Percentiles rank a stretch among this genome's conserved stretches.
phyloP scores from a whole-genome alignment of 2,113 vertebrate species.

The Candoia aspera region DNA sequence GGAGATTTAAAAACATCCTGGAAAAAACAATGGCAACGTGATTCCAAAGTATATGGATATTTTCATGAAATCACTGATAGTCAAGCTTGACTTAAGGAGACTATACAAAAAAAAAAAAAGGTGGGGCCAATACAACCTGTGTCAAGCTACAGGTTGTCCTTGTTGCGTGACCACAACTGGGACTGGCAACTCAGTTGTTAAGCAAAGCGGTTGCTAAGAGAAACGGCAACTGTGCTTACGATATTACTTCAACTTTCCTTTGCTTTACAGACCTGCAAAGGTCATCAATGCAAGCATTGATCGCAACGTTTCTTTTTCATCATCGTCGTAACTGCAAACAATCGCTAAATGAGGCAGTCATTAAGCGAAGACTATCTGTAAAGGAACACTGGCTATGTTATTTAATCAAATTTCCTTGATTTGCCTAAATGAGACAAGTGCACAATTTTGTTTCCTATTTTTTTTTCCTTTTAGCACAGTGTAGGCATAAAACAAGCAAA shows the following conservation, averaged over 20 bases:
- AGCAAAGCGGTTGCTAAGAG: not conserved
- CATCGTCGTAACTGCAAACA: not conserved
- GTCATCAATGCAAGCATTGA: too few relatives aligned
- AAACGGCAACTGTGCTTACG: not conserved
- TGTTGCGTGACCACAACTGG: too few relatives aligned
- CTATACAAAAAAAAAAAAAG: not conserved
- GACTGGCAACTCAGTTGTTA: not conserved
- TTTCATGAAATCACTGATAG: too few relatives aligned
- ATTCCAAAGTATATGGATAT: too few relatives aligned
- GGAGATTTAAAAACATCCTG: too few relatives aligned
- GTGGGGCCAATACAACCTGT: not conserved
- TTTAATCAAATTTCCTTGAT: not conserved
- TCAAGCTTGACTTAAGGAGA: too few relatives aligned
- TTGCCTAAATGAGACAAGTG: not conserved
- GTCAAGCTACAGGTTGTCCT: not conserved
- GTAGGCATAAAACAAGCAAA: not conserved
- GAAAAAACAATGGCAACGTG: too few relatives aligned
- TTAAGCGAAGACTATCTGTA: not conserved
- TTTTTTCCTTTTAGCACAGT: not conserved
- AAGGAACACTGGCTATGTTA: not conserved
- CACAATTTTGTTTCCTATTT: not conserved
- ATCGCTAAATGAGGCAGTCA: not conserved
- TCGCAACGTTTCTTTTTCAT: too few relatives aligned
- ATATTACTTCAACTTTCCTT: too few relatives aligned
- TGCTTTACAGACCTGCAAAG: too few relatives aligned